phyloP scores from a whole-genome alignment of 1,140 invertebrate species.

The Drusus annulatus region DNA sequence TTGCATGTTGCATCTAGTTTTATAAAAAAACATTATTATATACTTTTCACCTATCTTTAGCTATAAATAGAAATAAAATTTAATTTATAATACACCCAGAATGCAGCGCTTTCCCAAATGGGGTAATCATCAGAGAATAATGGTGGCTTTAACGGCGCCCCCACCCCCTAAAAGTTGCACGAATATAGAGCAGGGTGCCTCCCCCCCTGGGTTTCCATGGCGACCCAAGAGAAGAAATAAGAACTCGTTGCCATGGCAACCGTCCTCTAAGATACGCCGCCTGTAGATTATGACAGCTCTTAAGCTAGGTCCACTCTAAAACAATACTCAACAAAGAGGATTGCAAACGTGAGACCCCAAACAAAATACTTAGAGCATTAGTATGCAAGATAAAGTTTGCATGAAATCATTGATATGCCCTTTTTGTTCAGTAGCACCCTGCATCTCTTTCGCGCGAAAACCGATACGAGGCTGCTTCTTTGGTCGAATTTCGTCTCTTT shows the following conservation, averaged over 20 bases:
- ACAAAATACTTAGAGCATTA: not conserved
- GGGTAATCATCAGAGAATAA: not conserved
- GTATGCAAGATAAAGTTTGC: not conserved
- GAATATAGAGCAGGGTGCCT: slow-evolving; percentile 30
- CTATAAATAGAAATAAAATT: too few species aligned
- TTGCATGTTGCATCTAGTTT: too few species aligned
- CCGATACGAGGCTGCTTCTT: slow-evolving; percentile 11
- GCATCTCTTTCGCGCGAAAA: not conserved
- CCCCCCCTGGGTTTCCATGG: slow-evolving; percentile 48
- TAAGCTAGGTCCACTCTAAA: slow-evolving; percentile 6
- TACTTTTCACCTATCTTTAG: too few species aligned
- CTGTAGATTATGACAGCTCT: slow-evolving; percentile 57
- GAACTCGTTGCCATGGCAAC: slow-evolving; percentile 57
- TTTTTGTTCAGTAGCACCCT: not conserved
- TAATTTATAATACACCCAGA: not conserved
- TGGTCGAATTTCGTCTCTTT: slow-evolving; percentile 42
- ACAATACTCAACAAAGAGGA: not conserved
- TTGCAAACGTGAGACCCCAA: not conserved
- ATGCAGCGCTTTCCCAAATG: not conserved
- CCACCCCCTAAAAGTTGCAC: not conserved
- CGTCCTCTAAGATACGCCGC: slow-evolving; percentile 57
- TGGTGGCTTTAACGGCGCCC: not conserved
- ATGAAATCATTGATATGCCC: not conserved
- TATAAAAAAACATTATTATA: too few species aligned
- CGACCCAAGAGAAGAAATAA: slow-evolving; percentile 57